phyloP scores from a whole-genome alignment of 2,797 vertebrate genomes.

The Bradypus variegatus region DNA sequence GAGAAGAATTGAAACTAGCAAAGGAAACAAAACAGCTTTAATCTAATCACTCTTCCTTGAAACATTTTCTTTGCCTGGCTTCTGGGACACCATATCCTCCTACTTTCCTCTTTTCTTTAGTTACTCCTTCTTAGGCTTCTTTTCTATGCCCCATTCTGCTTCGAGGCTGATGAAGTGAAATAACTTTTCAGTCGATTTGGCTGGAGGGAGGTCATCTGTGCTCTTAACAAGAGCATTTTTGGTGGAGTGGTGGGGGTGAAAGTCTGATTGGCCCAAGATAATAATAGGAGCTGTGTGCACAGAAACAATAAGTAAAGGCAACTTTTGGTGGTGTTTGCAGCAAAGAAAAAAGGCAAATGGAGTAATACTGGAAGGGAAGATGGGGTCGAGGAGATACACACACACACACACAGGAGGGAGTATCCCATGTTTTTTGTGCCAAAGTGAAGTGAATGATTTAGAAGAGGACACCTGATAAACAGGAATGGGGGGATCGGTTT shows the following conservation, averaged over 20 bases:
- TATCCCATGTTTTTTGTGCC: neutral
- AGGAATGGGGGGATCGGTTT: neutral
- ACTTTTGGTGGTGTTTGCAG: neutral
- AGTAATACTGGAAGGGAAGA: neutral
- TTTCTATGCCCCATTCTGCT: neutral
- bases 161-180: neutral
- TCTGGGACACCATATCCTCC: neutral
- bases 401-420: neutral
- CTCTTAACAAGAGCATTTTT: neutral
- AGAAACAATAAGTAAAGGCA: neutral
- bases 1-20: neutral
- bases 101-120: neutral
- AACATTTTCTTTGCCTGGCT: neutral
- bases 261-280: neutral
- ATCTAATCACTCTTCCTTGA: neutral
- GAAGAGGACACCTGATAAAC: neutral
- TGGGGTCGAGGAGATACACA: neutral
- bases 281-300: neutral
- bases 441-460: constrained; percentile 1
- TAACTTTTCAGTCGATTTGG: neutral
- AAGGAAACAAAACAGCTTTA: neutral
- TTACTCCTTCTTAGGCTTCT: neutral
- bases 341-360: neutral
- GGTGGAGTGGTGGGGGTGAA: neutral
- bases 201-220: neutral